Conservation (phyloP, 30 jellyfish, hydroid and myxozoan species). For the Cassiopea xamachana region DNA sequence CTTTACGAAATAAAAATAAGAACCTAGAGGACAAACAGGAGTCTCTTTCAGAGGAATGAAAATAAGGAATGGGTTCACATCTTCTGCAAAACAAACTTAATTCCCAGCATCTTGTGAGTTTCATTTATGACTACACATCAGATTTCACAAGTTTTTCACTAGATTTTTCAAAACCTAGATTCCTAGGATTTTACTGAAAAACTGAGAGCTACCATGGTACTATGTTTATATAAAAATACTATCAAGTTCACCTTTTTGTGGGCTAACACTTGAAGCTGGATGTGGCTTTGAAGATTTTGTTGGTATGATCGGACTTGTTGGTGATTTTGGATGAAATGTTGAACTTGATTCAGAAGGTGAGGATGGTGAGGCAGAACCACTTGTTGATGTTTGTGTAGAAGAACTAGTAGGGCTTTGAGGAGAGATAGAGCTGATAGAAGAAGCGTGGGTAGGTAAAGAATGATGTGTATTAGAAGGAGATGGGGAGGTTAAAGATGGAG, state of each 20-base stretch:
- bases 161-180: too few relatives aligned
- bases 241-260: constrained; percentile 28
- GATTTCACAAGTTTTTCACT: too few relatives aligned
- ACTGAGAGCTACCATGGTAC: background rate
- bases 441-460: background rate
- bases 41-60: too few relatives aligned
- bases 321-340: background rate
- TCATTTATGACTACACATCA: too few relatives aligned
- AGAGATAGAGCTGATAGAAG: background rate
- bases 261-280: constrained; percentile 27
- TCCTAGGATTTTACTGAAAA: too few relatives aligned
- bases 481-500: background rate
- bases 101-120: too few relatives aligned
- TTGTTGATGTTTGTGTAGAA: background rate
- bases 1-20: too few relatives aligned
- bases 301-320: background rate
- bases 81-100: too few relatives aligned
- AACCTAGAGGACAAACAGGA: too few relatives aligned
- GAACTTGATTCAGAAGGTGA: background rate
- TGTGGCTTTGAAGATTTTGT: constrained; percentile 44
- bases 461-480: background rate
- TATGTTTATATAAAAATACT: too few relatives aligned
- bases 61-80: too few relatives aligned
- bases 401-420: background rate
- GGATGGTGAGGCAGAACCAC: background rate